phyloP scores from a whole-genome alignment of 2,113 vertebrate species.

The Pomatorhinus ruficollis region DNA sequence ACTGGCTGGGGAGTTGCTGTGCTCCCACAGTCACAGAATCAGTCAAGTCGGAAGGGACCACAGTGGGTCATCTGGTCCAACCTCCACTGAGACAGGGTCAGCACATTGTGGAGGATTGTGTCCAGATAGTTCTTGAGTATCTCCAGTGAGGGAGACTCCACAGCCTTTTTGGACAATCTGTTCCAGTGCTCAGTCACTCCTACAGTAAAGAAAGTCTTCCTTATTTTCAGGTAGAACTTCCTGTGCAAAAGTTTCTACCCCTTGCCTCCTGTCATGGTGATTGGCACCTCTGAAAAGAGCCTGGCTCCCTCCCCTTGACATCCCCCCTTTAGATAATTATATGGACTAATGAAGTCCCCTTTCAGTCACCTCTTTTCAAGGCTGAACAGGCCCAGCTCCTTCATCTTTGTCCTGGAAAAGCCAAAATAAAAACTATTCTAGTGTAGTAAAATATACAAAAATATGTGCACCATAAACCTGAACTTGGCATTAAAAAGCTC shows the following conservation, averaged over 20 bases:
- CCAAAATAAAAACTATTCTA: not conserved
- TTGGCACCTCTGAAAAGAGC: not conserved
- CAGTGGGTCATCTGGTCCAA: not conserved
- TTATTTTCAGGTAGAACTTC: not conserved
- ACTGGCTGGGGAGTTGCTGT: accelerated
- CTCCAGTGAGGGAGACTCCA: not conserved
- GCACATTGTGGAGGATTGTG: not conserved
- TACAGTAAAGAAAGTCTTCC: not conserved
- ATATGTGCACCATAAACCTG: not conserved
- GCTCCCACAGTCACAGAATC: not conserved
- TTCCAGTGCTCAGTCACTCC: accelerated
- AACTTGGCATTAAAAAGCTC: not conserved
- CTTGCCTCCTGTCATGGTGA: accelerated
- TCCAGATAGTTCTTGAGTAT: not conserved
- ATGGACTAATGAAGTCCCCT: not conserved
- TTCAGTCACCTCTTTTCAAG: not conserved
- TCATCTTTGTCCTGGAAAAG: not conserved
- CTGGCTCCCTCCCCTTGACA: not conserved
- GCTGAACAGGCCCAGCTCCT: not conserved
- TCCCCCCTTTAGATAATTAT: not conserved
- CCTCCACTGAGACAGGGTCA: not conserved
- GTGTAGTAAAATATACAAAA: not conserved
- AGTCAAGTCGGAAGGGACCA: not conserved
- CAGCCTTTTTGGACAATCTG: not conserved
- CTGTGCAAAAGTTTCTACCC: not conserved